Conservation (phyloP, 2,113 vertebrate genomes). For the Lagopus leucura region DNA sequence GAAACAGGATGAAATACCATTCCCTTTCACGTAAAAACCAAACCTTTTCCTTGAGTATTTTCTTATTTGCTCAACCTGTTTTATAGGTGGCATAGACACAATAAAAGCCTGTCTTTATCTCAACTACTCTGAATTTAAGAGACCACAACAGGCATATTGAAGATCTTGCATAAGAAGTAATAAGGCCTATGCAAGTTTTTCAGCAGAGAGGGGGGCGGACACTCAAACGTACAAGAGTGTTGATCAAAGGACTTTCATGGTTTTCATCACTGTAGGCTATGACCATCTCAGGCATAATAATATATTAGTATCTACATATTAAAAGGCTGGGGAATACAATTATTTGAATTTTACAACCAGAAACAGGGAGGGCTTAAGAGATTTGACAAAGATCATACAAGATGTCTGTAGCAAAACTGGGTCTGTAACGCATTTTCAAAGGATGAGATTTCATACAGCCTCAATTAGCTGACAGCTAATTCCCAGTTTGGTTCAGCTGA, state of each 20-base stretch:
- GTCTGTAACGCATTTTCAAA: background rate
- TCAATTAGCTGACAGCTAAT: background rate
- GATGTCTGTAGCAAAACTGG: background rate
- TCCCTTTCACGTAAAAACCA: background rate
- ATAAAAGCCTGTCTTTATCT: background rate
- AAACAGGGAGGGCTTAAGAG: conserved; percentile 7
- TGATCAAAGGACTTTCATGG: background rate
- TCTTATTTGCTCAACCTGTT: background rate
- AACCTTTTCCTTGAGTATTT: background rate
- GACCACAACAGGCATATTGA: background rate
- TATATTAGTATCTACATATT: conserved; percentile 2
- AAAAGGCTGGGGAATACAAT: background rate
- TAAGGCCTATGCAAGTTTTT: background rate
- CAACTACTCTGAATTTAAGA: background rate
- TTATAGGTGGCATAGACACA: background rate
- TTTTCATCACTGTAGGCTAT: background rate
- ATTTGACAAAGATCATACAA: conserved; percentile 14
- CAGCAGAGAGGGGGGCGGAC: background rate
- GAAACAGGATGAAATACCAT: background rate
- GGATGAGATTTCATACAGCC: background rate
- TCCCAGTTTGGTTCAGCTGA: background rate
- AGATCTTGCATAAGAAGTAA: background rate
- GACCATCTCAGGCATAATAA: conserved; percentile 25
- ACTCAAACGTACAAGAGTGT: background rate
- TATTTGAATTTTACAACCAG: background rate